phyloP scores from a whole-genome alignment of 2,797 vertebrate species.

The Ceryle rudis region DNA sequence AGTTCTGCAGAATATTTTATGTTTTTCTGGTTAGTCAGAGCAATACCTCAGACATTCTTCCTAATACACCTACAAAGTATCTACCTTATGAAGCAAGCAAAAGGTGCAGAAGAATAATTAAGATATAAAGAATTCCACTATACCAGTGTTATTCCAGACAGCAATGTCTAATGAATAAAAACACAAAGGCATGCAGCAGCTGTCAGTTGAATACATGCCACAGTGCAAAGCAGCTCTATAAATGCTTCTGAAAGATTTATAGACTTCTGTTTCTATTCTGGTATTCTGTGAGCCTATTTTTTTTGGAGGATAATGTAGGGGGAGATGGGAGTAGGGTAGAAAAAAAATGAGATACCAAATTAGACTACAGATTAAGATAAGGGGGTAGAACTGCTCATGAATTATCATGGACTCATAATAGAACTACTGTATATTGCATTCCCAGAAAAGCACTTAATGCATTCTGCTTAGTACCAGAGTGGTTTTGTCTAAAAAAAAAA shows the following conservation, averaged over 20 bases:
- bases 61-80: not conserved
- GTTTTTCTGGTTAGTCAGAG: slow-evolving; percentile 28
- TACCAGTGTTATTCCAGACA: slow-evolving; percentile 31
- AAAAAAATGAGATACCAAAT: slow-evolving; percentile 50
- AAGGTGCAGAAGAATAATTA: slow-evolving; percentile 41
- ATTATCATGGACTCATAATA: slow-evolving; percentile 11
- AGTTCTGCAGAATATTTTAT: not conserved
- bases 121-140: slow-evolving; percentile 11
- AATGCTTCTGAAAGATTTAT: slow-evolving; percentile 70
- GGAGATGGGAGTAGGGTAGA: slow-evolving; percentile 24
- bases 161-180: slow-evolving; percentile 65
- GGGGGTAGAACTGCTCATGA: slow-evolving; percentile 7
- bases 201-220: slow-evolving; percentile 57
- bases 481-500: not conserved
- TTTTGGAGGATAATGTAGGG: slow-evolving; percentile 53
- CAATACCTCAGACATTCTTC: not conserved
- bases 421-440: slow-evolving; percentile 8
- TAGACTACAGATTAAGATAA: slow-evolving; percentile 48
- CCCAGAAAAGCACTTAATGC: not conserved
- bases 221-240: slow-evolving; percentile 57
- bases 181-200: slow-evolving; percentile 56
- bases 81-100: slow-evolving; percentile 39
- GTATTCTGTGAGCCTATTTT: slow-evolving; percentile 64
- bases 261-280: slow-evolving; percentile 60
- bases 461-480: not conserved